These are phyloP conservation scores for Actias luna DNA, from an alignment of 2,888 invertebrate species.

Conservation along the genomic window DNA sequence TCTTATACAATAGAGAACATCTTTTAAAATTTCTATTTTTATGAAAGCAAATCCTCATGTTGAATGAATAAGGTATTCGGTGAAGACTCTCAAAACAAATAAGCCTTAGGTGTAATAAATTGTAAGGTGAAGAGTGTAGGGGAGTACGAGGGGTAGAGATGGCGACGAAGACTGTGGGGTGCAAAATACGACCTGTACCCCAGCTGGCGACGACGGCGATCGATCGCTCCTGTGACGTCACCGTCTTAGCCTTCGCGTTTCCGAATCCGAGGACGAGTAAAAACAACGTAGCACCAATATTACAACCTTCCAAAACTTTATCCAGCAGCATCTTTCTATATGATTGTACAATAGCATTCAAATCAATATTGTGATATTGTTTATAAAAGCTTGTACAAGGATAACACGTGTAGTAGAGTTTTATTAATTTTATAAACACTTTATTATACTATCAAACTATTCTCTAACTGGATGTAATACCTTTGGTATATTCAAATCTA, in stretches of 20 bases:
- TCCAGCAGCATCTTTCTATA: neutral
- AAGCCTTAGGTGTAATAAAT: constrained; percentile 47
- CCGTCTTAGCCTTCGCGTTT: constrained; percentile 63
- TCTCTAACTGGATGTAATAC: neutral
- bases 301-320: constrained; percentile 1
- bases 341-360: too few species aligned
- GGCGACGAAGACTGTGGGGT: constrained; percentile 30
- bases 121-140: constrained; percentile 34
- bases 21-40: neutral
- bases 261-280: constrained; percentile 41
- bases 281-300: constrained; percentile 12
- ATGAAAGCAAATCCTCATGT: neutral
- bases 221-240: constrained; percentile 75
- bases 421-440: too few species aligned
- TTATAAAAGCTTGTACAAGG: too few species aligned
- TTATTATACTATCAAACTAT: too few species aligned
- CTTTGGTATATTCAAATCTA: neutral
- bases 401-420: too few species aligned
- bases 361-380: too few species aligned
- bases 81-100: constrained; percentile 33
- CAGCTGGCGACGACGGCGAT: constrained; percentile 38
- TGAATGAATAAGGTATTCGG: neutral
- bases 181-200: constrained; percentile 35
- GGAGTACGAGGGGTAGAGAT: constrained; percentile 31
- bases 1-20: neutral